phyloP scores from a whole-genome alignment of 2,113 vertebrate genomes.

The Nannospalax galili region DNA sequence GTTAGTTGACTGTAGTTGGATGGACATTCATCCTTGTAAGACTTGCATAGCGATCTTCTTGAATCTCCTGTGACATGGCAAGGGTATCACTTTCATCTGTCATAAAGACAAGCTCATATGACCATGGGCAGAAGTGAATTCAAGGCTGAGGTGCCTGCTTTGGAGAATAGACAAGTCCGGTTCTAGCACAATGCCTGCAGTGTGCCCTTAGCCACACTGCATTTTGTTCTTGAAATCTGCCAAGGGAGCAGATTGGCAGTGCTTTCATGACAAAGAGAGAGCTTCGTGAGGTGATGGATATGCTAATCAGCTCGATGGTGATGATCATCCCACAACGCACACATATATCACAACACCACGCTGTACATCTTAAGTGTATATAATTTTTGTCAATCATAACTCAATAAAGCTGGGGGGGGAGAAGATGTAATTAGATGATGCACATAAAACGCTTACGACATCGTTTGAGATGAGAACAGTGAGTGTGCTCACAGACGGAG shows the following conservation, averaged over 20 bases:
- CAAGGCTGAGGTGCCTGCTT: rapidly evolving
- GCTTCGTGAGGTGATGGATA: rapidly evolving
- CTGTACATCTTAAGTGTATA: neutral
- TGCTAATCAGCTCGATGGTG: neutral
- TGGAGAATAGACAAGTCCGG: rapidly evolving
- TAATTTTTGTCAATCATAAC: neutral
- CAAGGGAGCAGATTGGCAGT: neutral
- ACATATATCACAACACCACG: neutral
- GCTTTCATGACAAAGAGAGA: neutral
- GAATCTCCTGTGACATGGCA: rapidly evolving
- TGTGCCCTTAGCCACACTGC: rapidly evolving
- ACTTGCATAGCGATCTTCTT: rapidly evolving
- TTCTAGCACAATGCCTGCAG: rapidly evolving
- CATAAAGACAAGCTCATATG: rapidly evolving
- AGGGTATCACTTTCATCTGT: rapidly evolving
- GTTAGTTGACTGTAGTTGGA: rapidly evolving
- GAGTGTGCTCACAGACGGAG: no score
- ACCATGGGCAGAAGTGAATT: neutral
- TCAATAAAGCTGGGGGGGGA: neutral
- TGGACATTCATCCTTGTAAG: rapidly evolving
- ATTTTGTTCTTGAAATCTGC: neutral
- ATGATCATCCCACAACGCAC: neutral
- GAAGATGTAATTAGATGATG: rapidly evolving
- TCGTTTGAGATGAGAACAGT: rapidly evolving
- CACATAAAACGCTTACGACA: rapidly evolving